Base-by-base conservation (phyloP, 2,888 invertebrate genomes). In the Pediacus dermestoides region DNA sequence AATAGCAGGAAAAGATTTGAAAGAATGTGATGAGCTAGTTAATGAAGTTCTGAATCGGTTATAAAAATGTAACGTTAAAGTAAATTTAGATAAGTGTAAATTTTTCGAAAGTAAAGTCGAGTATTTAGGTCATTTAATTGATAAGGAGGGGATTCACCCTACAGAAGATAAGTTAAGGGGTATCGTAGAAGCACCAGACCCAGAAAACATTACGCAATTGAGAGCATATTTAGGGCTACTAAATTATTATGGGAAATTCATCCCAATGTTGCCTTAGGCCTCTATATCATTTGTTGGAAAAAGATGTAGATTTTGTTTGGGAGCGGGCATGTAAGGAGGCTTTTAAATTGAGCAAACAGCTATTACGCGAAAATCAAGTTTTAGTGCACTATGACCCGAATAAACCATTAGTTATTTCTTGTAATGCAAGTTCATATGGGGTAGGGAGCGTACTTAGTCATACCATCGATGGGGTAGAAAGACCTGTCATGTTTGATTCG, bases 401-500 rank as follows among this genome's bases (percentile, higher is more conserved):
- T 10, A 41, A 52, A 31, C 34, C 47, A 18, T 46, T 60, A 25
- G 43, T 52, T 41, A 38, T 61, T 9, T 45, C 52, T 38, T 52
- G 55, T 33, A 59, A 59, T 30, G 56, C 57, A 3, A 52, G 53
- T 28, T 39, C 46, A 21, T 50, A 53, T 32, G 63, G 59, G 4
- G 39, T 61, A 28, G 63, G 60, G 2, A 57, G 51, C 3, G 56
- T 60, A 7, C 31, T 62, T 11, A 31, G 42, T 3, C 61, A 60
- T 28, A 30, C 48, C 10, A 47, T 54, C 1, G 50, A 60, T 42
- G 55, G 51, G 14, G 35, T 42, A 1, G 55, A 53, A 11, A 53
- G 50, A 30, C 59, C 60, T 3, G 53, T 62, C 9, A 27, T 44
- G 30, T 63, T 56, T 44, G 60, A 54, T 4, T 64, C 60, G 0